These are phyloP conservation scores for Rhinichthys osculus DNA, from an alignment of 2,797 vertebrate genomes.

Conservation along the genomic window DNA sequence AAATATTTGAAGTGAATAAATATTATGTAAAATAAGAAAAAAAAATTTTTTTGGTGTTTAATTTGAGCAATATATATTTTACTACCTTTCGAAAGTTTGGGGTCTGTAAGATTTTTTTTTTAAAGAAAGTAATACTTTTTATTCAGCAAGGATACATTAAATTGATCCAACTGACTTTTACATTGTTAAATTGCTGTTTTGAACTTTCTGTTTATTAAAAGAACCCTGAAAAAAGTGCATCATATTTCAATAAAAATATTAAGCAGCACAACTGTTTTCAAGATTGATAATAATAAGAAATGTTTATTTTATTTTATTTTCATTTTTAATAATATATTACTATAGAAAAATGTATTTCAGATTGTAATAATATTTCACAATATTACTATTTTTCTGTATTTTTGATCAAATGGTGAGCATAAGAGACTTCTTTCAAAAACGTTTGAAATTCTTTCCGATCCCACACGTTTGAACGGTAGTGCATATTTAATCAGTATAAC, in stretches of 20 bases:
- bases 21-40: background rate
- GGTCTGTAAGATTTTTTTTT: background rate
- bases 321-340: background rate
- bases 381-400: background rate
- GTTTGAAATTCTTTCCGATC: background rate
- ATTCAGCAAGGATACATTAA: background rate
- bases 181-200: background rate
- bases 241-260: background rate
- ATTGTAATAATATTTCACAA: background rate
- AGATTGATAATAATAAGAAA: background rate
- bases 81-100: background rate
- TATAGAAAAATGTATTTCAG: background rate
- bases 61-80: background rate
- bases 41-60: accelerated
- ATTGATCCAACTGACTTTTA: background rate
- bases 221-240: background rate
- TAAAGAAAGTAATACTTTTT: background rate
- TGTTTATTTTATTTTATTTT: background rate
- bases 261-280: too few species aligned
- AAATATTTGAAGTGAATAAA: background rate
- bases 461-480: background rate
- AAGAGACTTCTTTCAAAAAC: background rate
- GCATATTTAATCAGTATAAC: background rate
- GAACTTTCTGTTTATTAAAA: background rate
- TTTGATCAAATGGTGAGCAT: background rate